Evolutionary conservation across 2,797 vertebrate genomes (phyloP).

Genomic region (Dendrocincla fuliginosa): DNA sequence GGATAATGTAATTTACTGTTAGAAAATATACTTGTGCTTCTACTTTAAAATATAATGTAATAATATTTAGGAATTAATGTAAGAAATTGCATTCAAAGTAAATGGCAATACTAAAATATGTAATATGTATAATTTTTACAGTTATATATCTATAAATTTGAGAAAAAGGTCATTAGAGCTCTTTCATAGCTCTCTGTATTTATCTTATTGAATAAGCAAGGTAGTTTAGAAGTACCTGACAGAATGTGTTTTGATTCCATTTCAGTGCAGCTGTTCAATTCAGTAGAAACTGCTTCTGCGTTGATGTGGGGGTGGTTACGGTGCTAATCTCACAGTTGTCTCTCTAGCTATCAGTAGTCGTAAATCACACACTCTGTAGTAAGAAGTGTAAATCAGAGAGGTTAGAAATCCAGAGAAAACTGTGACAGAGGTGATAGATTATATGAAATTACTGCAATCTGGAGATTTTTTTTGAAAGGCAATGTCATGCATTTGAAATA

Average conservation of each 20-base stretch:
- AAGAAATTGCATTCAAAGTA: background rate
- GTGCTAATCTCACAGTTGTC: conserved; percentile 68
- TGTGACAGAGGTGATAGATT: conserved; percentile 63
- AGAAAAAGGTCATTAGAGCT: background rate
- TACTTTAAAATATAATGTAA: background rate
- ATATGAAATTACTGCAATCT: conserved; percentile 66
- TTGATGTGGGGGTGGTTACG: conserved; percentile 31
- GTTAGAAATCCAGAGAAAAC: conserved; percentile 72
- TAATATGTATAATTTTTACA: background rate
- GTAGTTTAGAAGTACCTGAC: conserved; percentile 17
- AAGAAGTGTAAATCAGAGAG: conserved; percentile 62
- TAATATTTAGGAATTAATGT: background rate
- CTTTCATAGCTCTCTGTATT: background rate
- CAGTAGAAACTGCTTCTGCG: conserved; percentile 43
- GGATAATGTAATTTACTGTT: background rate
- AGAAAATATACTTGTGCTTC: background rate
- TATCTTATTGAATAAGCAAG: background rate
- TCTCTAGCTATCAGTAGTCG: conserved; percentile 24
- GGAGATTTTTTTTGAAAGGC: conserved; percentile 54
- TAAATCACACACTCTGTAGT: conserved; percentile 71
- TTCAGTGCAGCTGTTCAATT: conserved; percentile 43
- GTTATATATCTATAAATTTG: background rate
- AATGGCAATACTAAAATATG: background rate
- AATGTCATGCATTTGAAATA: conserved; percentile 65
- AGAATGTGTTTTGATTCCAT: conserved; percentile 40